These are phyloP conservation scores for Priocnemis perturbator DNA, from an alignment of 2,888 invertebrate genomes.

Conservation along the genomic window DNA sequence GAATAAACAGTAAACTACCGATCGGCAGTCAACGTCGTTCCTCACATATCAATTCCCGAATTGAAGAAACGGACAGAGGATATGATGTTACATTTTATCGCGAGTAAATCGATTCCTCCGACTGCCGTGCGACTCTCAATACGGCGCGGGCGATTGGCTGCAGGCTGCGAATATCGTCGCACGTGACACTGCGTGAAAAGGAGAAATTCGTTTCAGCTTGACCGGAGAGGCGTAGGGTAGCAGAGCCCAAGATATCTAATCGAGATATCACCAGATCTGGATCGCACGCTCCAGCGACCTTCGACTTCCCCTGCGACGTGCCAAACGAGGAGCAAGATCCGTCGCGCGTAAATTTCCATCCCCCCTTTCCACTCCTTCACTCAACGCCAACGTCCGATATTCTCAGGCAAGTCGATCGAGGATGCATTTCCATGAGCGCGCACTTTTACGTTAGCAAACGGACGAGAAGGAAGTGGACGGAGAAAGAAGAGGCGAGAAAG, in stretches of 20 bases:
- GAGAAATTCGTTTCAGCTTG: background rate
- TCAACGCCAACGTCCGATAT: constrained; percentile 27
- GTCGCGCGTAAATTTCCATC: constrained; percentile 54
- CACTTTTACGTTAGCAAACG: constrained; percentile 1
- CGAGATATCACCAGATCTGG: constrained; percentile 46
- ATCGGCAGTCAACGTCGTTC: too few relatives aligned
- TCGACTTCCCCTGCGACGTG: constrained; percentile 39
- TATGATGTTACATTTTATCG: too few relatives aligned
- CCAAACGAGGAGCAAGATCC: constrained; percentile 55
- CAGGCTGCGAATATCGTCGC: too few relatives aligned
- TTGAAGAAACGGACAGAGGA: too few relatives aligned
- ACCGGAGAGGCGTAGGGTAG: constrained; percentile 3
- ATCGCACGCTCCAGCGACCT: constrained; percentile 44
- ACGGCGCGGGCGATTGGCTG: too few relatives aligned
- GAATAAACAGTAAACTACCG: too few relatives aligned
- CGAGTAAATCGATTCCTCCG: background rate
- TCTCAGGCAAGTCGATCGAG: constrained; percentile 22
- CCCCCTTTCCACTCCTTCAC: constrained; percentile 7
- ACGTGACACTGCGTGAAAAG: too few relatives aligned
- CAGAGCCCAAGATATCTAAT: constrained; percentile 39
- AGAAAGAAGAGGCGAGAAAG: background rate
- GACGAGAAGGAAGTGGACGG: background rate
- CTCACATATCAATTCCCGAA: too few relatives aligned
- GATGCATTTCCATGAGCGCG: constrained; percentile 38
- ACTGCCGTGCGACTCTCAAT: background rate